Percentiles rank a stretch among this genome's conserved stretches.
Evolutionary conservation across 2,888 invertebrate genomes (phyloP).

Genomic region (Rhaphigaster nebulosa): DNA sequence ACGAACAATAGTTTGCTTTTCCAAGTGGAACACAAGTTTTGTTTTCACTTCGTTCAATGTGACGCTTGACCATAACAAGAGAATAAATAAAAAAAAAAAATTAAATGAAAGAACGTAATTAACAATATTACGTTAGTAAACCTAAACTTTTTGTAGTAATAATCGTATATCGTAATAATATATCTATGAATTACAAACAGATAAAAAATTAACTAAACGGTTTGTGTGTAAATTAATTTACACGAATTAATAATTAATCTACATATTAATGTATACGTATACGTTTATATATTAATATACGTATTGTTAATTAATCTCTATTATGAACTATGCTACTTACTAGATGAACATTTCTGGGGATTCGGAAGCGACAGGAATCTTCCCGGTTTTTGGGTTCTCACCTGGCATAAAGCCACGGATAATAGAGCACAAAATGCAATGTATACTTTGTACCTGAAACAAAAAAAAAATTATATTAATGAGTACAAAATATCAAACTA

Average conservation of each 20-base stretch:
- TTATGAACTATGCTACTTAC: constrained; percentile 75
- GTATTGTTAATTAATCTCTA: too few relatives aligned
- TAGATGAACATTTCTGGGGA: constrained; percentile 85
- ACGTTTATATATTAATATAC: too few relatives aligned
- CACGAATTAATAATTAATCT: too few relatives aligned
- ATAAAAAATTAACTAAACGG: too few relatives aligned
- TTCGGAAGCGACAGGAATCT: constrained; percentile 86
- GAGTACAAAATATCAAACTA: not conserved
- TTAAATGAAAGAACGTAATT: not conserved
- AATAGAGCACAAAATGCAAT: constrained; percentile 16
- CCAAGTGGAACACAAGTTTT: not conserved
- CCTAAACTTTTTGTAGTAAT: not conserved
- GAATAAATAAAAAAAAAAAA: too few relatives aligned
- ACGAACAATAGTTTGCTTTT: not conserved
- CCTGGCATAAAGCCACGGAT: constrained; percentile 48
- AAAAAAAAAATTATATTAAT: not conserved
- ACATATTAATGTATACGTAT: too few relatives aligned
- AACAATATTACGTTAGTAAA: not conserved
- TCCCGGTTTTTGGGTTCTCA: constrained; percentile 78
- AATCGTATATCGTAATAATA: not conserved
- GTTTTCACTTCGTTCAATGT: not conserved
- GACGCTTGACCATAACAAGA: too few relatives aligned
- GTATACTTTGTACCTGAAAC: constrained; percentile 43
- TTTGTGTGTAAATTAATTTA: too few relatives aligned
- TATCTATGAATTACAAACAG: not conserved